Conservation (phyloP, 2,113 vertebrate genomes). For the Hystrix brachyura region DNA sequence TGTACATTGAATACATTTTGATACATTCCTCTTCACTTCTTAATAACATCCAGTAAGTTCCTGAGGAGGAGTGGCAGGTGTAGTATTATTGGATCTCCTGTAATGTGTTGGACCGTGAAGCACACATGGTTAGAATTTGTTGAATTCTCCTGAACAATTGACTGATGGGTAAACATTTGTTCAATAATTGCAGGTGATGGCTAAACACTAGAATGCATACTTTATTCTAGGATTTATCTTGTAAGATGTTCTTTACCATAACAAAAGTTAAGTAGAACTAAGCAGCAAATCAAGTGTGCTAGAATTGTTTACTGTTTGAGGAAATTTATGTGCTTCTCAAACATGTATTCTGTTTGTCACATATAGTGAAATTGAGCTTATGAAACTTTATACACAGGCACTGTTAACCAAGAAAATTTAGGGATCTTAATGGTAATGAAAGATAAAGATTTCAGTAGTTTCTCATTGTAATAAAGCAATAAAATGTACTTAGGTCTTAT, state of each 20-base stretch:
- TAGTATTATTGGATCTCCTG: neutral
- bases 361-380: constrained; percentile 74
- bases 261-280: constrained; percentile 60
- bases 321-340: constrained; percentile 72
- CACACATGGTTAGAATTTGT: neutral
- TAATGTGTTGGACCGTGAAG: neutral
- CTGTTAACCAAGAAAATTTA: constrained; percentile 76
- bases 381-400: constrained; percentile 71
- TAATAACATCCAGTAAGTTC: neutral
- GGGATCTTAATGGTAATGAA: constrained; percentile 74
- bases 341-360: constrained; percentile 11
- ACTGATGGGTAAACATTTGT: neutral
- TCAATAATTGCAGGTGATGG: neutral
- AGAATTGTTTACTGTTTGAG: constrained; percentile 67
- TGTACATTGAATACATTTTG: neutral
- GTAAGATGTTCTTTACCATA: constrained; percentile 57
- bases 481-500: constrained; percentile 65
- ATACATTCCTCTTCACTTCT: neutral
- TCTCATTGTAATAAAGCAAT: constrained; percentile 68
- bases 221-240: constrained; percentile 39
- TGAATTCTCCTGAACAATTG: neutral
- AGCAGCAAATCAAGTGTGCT: constrained; percentile 14
- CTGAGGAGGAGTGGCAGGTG: neutral
- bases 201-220: neutral
- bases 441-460: constrained; percentile 62